A percentile compares a stretch with the other conserved stretches of the same genome.
Conservation (phyloP, 2,113 vertebrate species). For the Delphinapterus leucas region DNA sequence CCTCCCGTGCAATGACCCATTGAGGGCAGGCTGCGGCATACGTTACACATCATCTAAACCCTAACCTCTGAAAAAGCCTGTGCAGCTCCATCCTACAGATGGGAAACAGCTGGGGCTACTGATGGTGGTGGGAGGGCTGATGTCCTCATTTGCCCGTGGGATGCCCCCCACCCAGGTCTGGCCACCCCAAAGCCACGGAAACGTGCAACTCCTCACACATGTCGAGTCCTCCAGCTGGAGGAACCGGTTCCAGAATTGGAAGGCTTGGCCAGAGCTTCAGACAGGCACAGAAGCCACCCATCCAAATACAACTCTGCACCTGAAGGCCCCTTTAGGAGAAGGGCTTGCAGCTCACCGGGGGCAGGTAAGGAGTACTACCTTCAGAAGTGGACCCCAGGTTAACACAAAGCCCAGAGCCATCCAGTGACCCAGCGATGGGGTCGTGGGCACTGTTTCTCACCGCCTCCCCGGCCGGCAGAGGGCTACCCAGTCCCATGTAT, state of each 20-base stretch:
- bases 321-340: not conserved
- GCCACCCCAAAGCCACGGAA: not conserved
- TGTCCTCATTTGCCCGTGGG: not conserved
- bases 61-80: too few species aligned
- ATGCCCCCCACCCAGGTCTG: not conserved
- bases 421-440: not conserved
- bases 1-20: accelerated
- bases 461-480: not conserved
- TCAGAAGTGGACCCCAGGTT: too few species aligned
- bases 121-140: not conserved
- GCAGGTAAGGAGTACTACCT: accelerated
- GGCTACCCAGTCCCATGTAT: not conserved
- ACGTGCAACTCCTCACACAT: not conserved
- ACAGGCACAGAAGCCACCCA: not conserved
- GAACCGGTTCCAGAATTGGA: not conserved
- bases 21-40: accelerated
- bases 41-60: accelerated
- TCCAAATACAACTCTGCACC: not conserved
- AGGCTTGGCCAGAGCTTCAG: not conserved
- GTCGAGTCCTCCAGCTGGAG: not conserved
- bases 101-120: accelerated
- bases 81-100: accelerated
- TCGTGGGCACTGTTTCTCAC: not conserved
- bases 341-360: not conserved
- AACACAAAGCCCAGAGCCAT: not conserved